phyloP scores from a whole-genome alignment of 2,113 vertebrate genomes.

The Chauna torquata region DNA sequence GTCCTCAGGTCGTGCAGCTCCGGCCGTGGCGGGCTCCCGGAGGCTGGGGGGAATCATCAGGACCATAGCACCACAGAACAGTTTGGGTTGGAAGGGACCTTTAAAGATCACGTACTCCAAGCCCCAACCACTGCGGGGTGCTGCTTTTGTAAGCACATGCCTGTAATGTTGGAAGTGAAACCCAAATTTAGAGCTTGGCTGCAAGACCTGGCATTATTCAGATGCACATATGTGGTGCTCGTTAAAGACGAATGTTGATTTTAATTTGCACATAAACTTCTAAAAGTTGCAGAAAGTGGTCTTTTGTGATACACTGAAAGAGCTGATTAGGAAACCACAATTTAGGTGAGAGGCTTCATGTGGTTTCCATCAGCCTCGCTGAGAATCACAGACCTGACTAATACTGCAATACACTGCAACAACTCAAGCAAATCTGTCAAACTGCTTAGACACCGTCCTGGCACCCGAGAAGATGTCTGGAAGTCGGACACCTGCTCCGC shows the following conservation, averaged over 20 bases:
- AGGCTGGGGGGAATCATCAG: neutral
- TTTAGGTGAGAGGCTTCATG: neutral
- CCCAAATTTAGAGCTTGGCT: neutral
- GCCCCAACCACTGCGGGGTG: accelerated
- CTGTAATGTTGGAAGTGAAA: accelerated
- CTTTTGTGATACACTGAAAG: neutral
- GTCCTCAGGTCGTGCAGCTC: neutral
- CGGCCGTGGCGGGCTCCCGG: neutral
- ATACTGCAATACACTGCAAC: neutral
- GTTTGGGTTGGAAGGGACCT: neutral
- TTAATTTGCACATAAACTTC: neutral
- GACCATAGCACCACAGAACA: neutral
- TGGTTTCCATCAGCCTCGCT: neutral
- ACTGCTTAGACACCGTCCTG: neutral
- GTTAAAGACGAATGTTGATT: neutral
- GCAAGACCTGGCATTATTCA: accelerated
- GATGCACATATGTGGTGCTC: neutral
- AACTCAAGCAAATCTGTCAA: neutral
- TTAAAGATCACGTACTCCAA: neutral
- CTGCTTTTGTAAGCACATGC: neutral
- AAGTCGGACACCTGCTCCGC: neutral
- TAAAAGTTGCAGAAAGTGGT: neutral
- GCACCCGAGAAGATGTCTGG: neutral
- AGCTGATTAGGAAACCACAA: neutral
- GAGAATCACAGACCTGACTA: neutral